Evolutionary conservation across 2,113 vertebrate genomes (phyloP), one percentile per base, ranked within the genome.

Genomic region (Saccopteryx leptura): DNA sequence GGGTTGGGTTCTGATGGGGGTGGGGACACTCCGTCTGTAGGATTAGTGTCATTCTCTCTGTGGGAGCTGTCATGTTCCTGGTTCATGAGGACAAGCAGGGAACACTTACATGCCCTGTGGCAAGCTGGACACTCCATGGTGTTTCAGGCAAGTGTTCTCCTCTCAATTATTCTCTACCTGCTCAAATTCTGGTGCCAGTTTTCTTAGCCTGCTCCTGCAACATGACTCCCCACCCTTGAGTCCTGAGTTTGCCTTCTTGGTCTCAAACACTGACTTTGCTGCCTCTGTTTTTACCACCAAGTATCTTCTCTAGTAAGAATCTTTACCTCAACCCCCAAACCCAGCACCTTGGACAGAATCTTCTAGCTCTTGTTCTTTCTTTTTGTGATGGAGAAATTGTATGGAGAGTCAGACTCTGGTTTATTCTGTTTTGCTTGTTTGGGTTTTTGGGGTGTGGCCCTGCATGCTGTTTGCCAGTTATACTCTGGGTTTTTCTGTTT

Each of bases 1-100:
- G 63, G 63, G 11, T 4, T 7, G 9, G 9, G 5, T 12, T 31
- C 61, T 18, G 63, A 12, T 28, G 12, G 13, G 63, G 63, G 9
- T 1, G 63, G 63, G 11, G 63, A 26, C 24, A 12, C 9, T 65
- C 4, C 39, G 18, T 17, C 0, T 1, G 23, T 3, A 11, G 33
- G 23, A 17, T 46, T 46, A 4, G 12, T 0, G 6, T 21, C n/a
- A 4, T 12, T 3, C 2, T 11, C 12, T 63, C 46, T 1, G 14
- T 8, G 4, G 46, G 31, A 4, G 19, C 9, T 2, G 1, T 5
- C 1, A 23, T 17, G 50, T 52, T 15, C 61, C 4, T 18, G 65
- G 17, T 0, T 52, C 23, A 0, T 4, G 24, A 14, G 4, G 39
- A 0, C 4, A 4, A 0, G 2, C 4, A 7, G 23, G 72, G 69